phyloP scores from a whole-genome alignment of 2,888 invertebrate genomes.

The Andrena hattorfiana region DNA sequence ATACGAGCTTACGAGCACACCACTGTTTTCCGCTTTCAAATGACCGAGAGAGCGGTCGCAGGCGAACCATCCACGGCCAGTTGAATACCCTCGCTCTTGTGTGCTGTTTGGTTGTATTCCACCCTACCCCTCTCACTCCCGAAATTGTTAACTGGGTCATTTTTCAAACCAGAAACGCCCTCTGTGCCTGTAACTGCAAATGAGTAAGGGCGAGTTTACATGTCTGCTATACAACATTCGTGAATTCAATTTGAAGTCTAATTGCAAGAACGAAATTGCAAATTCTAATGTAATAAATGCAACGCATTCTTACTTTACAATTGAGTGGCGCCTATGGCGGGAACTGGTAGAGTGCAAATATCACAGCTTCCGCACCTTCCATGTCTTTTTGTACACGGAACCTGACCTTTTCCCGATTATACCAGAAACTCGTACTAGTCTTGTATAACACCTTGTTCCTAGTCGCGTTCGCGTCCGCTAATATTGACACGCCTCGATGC shows the following conservation, averaged over 20 bases:
- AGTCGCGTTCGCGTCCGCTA: background rate
- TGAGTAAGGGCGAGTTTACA: background rate
- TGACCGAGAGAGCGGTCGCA: conserved; percentile 9
- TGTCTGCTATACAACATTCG: no score
- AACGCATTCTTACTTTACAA: no score
- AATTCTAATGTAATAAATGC: no score
- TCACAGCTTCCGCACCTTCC: no score
- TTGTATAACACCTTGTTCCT: background rate
- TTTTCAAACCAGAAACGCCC: background rate
- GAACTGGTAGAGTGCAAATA: background rate
- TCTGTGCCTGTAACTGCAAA: background rate
- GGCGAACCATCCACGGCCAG: conserved; percentile 17
- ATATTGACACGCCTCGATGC: background rate
- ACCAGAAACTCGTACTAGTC: background rate
- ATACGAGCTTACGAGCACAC: background rate
- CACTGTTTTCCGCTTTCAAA: conserved; percentile 12
- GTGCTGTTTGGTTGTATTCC: background rate
- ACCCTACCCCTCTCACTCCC: no score
- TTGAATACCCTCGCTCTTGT: conserved; percentile 2
- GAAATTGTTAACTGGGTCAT: background rate
- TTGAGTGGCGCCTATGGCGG: no score
- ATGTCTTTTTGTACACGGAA: background rate
- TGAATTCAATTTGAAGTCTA: background rate
- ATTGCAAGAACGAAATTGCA: no score
- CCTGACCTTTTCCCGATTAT: background rate